Base-by-base conservation (phyloP, 2,113 vertebrate species). In the Saccopteryx leptura region DNA sequence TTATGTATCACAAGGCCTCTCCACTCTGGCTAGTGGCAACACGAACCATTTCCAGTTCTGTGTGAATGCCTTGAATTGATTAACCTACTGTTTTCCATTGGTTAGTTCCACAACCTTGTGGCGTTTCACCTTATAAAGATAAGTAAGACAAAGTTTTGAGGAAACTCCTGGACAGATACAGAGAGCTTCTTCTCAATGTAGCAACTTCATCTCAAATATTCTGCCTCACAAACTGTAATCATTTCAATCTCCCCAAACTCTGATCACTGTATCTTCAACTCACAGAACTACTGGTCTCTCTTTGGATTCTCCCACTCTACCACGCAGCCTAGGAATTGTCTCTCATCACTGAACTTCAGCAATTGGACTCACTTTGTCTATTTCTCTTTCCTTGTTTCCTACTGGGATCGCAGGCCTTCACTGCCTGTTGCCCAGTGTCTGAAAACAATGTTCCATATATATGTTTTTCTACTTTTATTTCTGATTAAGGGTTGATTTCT, bases 31-130 rank as follows among this genome's bases (percentile, higher is more conserved):
- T 72, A 79, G 52, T 31, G 6, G 7, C 48, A 93, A 74, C 60
- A 66, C 52, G 79, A 92, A 84, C 24, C 84, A 76, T 14, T 61
- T n/a, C 15, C 10, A 84, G 56, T 79, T 83, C 15, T 79, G 31
- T 88, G 60, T 72, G 33, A 92, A 92, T 5, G 65, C 4, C 23
- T 84, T 83, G 50, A 58, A 79, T 84, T 92, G 33, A 65, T 91
- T 60, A 83, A 58, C 10, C 23, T 46, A 26, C 18, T 78, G 71
- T 48, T 94, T 74, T 58, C 13, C 28, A 26, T 4, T 86, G 39
- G 52, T 86, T 90, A 60, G 13, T 92, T 94, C 13, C 33, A 3
- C 15, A 88, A 3, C 15, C 50, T 84, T 72, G 13, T 78, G 48
- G 56, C 82, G 33, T 78, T 75, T 65, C 39, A 83, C 24, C 10